Conservation (phyloP, 2,113 vertebrate species). For the Penelope pileata region DNA sequence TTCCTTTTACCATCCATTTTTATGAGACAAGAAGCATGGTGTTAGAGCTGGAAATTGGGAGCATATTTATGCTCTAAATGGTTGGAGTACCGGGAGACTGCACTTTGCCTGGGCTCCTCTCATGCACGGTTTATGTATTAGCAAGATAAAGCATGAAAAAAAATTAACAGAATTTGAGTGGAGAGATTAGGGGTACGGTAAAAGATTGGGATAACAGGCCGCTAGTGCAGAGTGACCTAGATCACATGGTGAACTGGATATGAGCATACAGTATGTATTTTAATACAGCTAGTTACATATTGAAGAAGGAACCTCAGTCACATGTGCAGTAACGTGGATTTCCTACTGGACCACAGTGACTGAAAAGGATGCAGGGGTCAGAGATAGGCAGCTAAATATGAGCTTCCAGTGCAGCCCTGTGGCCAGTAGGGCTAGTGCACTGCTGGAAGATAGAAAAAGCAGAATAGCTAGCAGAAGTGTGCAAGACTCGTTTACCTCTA, state of each 20-base stretch:
- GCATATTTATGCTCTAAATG: accelerated
- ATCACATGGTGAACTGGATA: background rate
- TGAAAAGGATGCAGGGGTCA: background rate
- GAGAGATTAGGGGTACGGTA: background rate
- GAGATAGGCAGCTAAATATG: background rate
- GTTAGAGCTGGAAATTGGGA: background rate
- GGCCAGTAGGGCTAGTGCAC: background rate
- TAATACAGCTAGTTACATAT: background rate
- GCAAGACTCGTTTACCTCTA: background rate
- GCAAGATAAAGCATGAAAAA: background rate
- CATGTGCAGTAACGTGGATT: background rate
- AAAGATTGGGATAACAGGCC: background rate
- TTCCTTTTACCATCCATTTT: background rate
- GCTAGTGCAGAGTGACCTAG: background rate
- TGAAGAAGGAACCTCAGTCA: background rate
- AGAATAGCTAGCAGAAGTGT: background rate
- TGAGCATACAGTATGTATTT: background rate
- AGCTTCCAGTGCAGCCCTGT: background rate
- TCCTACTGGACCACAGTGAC: background rate
- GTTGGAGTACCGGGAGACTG: background rate
- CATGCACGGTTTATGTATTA: background rate
- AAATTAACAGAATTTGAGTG: background rate
- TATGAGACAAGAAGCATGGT: background rate
- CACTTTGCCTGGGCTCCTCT: background rate
- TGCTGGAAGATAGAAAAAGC: background rate